These are phyloP conservation scores for Geodia barretti DNA, from an alignment of 37 sponge, comb jelly and placozoan species.

Conservation along the genomic window DNA sequence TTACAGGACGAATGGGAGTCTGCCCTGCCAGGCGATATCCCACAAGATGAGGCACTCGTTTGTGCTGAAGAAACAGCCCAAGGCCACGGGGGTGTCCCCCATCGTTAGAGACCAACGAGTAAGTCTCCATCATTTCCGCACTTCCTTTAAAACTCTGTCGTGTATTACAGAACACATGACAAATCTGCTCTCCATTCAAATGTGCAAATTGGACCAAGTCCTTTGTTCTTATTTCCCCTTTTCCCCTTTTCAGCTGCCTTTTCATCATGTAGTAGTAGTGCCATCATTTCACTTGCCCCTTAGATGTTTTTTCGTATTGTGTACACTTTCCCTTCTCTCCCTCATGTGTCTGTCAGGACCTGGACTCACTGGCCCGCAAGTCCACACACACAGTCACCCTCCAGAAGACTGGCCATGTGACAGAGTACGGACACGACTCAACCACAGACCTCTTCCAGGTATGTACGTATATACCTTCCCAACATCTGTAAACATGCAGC, in stretches of 20 bases:
- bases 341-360: not conserved
- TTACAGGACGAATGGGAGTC: conserved; percentile 74
- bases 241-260: too few relatives aligned
- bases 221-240: too few relatives aligned
- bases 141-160: too few relatives aligned
- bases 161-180: too few relatives aligned
- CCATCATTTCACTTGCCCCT: too few relatives aligned
- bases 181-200: too few relatives aligned
- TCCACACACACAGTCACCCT: conserved; percentile 77
- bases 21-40: conserved; percentile 69
- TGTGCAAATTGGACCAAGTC: too few relatives aligned
- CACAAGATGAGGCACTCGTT: conserved; percentile 64
- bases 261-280: too few relatives aligned
- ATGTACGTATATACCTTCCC: not conserved
- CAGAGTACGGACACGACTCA: conserved; percentile 77
- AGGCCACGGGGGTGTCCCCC: conserved; percentile 70
- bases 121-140: too few relatives aligned
- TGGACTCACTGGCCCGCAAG: conserved; percentile 39
- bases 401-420: conserved; percentile 48
- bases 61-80: conserved; percentile 46
- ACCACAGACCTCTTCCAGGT: conserved; percentile 85
- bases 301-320: too few relatives aligned
- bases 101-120: conserved; percentile 48
- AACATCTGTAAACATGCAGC: too few relatives aligned
- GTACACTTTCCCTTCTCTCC: not conserved